Evolutionary conservation across 2,888 invertebrate species (phyloP), one percentile per base, ranked within the genome.

Genomic region (Terebella lapidaria): DNA sequence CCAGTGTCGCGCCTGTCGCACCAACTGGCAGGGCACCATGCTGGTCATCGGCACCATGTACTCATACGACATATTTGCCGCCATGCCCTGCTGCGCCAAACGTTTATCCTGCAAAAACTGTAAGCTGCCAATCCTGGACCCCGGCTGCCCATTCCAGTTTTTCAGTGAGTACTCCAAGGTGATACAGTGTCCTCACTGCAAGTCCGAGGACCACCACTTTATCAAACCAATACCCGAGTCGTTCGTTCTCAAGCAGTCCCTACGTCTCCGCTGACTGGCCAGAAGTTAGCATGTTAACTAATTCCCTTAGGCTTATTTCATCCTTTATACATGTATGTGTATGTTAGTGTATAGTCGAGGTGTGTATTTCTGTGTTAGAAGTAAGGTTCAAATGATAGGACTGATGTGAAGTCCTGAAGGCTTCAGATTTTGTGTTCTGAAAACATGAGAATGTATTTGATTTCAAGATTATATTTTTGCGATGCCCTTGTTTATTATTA

Each of bases 21-120:
- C 67, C n/a, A 69, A 63, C 5, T 80, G 78, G 78, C 71, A 93
- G 77, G 96, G 96, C 27, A 89, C 92, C 26, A 90, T 92, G 56
- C 86, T 96, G 65, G 91, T 96, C 60, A 86, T 66, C 24, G 66
- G 65, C 25, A 94, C 95, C 67, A 94, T 96, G 92, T 97, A 97
- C 84, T 91, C 94, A 63, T 97, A 94, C 78, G 96, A 97, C 83
- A 92, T 97, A 72, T 95, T 97, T 81, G 96, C 96, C 79, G 94
- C 95, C 64, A 91, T 90, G 83, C 94, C 94, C 22, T 97, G 96
- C 82, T 96, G 96, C 84, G 87, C 89, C 76, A 92, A 93, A 77
- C 86, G 95, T 72, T 86, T 94, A 57, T 87, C 93, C 89, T 96
- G 96, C 85, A 94, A 92, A 85, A 87, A 87, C 79, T 96, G 96